Evolutionary conservation across 2,113 vertebrate species (phyloP).

Genomic region (Ifrita kowaldi): DNA sequence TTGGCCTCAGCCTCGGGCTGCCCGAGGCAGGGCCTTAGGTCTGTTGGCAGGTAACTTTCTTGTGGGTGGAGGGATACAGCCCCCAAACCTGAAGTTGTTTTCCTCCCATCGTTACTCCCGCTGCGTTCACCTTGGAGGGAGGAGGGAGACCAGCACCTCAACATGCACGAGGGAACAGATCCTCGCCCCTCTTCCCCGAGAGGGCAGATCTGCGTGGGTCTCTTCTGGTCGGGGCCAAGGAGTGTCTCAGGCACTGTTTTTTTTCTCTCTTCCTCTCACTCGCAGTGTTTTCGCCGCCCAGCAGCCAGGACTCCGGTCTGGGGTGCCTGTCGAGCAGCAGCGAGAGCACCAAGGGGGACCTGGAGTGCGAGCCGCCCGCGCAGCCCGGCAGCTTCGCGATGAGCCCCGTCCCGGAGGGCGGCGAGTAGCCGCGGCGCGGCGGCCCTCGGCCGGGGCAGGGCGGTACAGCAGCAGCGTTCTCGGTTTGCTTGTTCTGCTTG

Average conservation of each 20-base stretch:
- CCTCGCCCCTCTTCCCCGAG: background rate
- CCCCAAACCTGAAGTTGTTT: background rate
- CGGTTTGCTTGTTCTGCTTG: slow-evolving; percentile 42
- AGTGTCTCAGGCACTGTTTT: background rate
- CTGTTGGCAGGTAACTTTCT: background rate
- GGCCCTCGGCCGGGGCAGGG: background rate
- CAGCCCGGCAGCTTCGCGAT: slow-evolving; percentile 75
- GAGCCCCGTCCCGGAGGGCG: slow-evolving; percentile 71
- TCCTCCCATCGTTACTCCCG: fast-evolving
- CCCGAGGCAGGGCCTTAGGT: background rate
- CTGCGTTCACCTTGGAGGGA: background rate
- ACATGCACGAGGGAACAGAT: fast-evolving
- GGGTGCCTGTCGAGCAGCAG: slow-evolving; percentile 80
- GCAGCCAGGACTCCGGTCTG: slow-evolving; percentile 78
- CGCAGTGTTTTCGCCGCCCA: slow-evolving; percentile 81
- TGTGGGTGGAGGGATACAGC: too few relatives aligned
- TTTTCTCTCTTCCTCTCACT: background rate
- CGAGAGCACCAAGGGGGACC: slow-evolving; percentile 74
- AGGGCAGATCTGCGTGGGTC: fast-evolving
- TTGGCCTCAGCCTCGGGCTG: background rate
- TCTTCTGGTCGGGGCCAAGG: background rate
- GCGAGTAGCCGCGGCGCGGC: slow-evolving; percentile 64
- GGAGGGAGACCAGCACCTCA: background rate
- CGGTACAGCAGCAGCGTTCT: slow-evolving; percentile 40
- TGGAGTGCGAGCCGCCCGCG: slow-evolving; percentile 73